These are phyloP conservation scores for Delia radicum DNA, from an alignment of 1,140 invertebrate species.

Conservation along the genomic window DNA sequence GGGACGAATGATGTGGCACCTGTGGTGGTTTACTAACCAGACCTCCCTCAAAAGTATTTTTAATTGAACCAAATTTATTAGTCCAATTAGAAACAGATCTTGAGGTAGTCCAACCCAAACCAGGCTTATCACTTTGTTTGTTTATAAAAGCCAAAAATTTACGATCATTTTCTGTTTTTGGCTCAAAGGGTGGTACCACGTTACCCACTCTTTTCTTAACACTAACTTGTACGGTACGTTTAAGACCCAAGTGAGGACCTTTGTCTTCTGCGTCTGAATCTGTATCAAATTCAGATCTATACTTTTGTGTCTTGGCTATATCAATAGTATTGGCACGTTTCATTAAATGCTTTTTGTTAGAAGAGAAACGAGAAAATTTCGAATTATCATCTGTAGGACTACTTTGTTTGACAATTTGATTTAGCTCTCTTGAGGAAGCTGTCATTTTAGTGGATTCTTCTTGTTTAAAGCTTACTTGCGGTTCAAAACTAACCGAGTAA, in stretches of 20 bases:
- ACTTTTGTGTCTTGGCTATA: slow-evolving; percentile 67
- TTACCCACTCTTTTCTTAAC: slow-evolving; percentile 53
- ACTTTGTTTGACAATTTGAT: background rate
- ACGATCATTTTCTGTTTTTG: slow-evolving; percentile 80
- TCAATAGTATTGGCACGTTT: slow-evolving; percentile 87
- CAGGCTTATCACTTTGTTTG: slow-evolving; percentile 64
- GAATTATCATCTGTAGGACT: slow-evolving; percentile 1
- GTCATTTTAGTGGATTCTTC: background rate
- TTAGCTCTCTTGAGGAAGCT: background rate
- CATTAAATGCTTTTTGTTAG: slow-evolving; percentile 72
- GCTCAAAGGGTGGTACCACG: slow-evolving; percentile 68
- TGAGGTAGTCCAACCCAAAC: slow-evolving; percentile 43
- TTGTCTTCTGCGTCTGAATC: slow-evolving; percentile 51
- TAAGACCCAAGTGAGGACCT: slow-evolving; percentile 55
- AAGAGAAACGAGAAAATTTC: slow-evolving; percentile 59
- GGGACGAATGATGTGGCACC: slow-evolving; percentile 40
- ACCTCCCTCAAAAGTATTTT: slow-evolving; percentile 74
- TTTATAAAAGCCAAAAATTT: slow-evolving; percentile 82
- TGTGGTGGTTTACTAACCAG: slow-evolving; percentile 43
- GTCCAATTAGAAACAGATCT: slow-evolving; percentile 66
- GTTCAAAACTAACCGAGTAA: slow-evolving; percentile 42
- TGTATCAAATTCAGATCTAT: slow-evolving; percentile 40
- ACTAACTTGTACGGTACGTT: slow-evolving; percentile 62
- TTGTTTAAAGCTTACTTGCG: background rate
- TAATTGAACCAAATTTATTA: slow-evolving; percentile 79